Conservation (phyloP, 2,113 vertebrate genomes). For the Psephotus haematonotus region DNA sequence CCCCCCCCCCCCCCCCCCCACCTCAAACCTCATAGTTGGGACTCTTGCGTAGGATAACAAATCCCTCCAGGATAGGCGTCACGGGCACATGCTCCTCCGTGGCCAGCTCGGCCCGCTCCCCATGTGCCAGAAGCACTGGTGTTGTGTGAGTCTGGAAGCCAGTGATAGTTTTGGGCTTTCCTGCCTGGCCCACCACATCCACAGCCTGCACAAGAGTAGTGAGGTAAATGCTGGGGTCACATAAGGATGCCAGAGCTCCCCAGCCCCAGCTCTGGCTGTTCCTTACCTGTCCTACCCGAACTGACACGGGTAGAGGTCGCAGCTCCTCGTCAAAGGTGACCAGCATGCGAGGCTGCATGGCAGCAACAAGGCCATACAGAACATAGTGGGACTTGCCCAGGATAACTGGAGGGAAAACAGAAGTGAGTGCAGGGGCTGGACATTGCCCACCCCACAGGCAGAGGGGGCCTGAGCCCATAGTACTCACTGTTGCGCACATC, state of each 20-base stretch:
- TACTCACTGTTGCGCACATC: slow-evolving; percentile 98
- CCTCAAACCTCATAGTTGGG: slow-evolving; percentile 90
- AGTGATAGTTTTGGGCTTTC: slow-evolving; percentile 98
- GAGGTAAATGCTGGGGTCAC: not conserved
- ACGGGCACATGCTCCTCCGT: slow-evolving; percentile 95
- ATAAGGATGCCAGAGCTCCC: rapidly evolving
- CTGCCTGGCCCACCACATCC: slow-evolving; percentile 97
- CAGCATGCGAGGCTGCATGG: slow-evolving; percentile 99
- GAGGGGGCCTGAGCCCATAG: not conserved
- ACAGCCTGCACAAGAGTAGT: slow-evolving; percentile 81
- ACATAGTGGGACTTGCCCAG: slow-evolving; percentile 97
- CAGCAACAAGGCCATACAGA: slow-evolving; percentile 93
- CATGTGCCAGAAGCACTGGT: slow-evolving; percentile 92
- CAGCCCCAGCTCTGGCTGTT: not conserved
- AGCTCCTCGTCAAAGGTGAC: slow-evolving; percentile 97
- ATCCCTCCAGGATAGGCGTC: slow-evolving; percentile 95
- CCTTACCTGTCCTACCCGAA: slow-evolving; percentile 95
- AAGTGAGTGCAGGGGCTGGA: not conserved
- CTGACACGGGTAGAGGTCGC: slow-evolving; percentile 91
- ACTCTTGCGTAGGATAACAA: slow-evolving; percentile 97
- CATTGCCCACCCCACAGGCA: rapidly evolving
- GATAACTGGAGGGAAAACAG: slow-evolving; percentile 79
- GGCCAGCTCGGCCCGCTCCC: slow-evolving; percentile 94
- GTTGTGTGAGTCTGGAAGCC: slow-evolving; percentile 99
- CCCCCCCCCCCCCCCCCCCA: not conserved